phyloP scores from a whole-genome alignment of 2,113 vertebrate genomes.

The Cervus canadensis region DNA sequence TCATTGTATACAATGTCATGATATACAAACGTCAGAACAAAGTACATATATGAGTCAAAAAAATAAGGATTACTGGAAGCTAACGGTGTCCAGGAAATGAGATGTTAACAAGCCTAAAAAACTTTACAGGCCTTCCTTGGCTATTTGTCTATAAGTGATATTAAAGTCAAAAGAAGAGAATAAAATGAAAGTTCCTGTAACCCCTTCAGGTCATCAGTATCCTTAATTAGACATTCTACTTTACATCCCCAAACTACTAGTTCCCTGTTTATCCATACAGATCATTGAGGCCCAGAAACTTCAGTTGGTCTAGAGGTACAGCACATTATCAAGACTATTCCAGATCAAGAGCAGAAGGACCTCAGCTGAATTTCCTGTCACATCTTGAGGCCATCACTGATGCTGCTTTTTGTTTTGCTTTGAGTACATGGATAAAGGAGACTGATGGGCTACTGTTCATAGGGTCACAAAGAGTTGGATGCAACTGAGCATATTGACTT shows the following conservation, averaged over 20 bases:
- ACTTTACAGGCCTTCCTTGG: background rate
- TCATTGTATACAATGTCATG: background rate
- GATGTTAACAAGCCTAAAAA: background rate
- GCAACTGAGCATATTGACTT: background rate
- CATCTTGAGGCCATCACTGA: background rate
- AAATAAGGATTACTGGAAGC: background rate
- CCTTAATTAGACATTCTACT: background rate
- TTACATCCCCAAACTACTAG: background rate
- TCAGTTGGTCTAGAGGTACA: rapidly evolving
- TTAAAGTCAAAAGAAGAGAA: background rate
- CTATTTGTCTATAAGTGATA: background rate
- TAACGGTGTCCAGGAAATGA: background rate
- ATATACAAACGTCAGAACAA: background rate
- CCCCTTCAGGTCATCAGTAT: background rate
- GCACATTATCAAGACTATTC: background rate
- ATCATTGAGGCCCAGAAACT: background rate
- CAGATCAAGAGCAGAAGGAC: background rate
- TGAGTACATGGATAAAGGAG: background rate
- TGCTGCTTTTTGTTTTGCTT: background rate
- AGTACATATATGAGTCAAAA: background rate
- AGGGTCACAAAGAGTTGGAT: background rate
- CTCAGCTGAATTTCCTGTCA: background rate
- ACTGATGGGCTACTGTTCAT: background rate
- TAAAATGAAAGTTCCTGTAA: background rate
- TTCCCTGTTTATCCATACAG: background rate